These are phyloP conservation scores for Corythornis madagascariensis DNA, from an alignment of 2,113 vertebrate species.

Conservation along the genomic window DNA sequence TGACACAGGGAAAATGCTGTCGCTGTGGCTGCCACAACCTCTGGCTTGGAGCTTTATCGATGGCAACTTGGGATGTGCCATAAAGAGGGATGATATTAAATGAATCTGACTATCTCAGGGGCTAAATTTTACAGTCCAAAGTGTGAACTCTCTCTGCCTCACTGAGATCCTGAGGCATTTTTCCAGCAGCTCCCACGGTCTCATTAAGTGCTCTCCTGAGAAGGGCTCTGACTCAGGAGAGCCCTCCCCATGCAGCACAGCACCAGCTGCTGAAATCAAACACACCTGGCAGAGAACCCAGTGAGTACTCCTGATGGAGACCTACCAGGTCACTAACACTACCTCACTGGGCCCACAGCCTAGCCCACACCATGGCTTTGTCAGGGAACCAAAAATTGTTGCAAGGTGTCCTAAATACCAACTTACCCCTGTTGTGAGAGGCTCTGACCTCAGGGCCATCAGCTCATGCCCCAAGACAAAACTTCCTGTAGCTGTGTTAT, in stretches of 20 bases:
- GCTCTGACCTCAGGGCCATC: not conserved
- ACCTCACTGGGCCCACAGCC: not conserved
- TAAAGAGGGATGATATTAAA: slow-evolving; percentile 65
- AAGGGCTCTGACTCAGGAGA: not conserved
- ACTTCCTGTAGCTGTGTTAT: not conserved
- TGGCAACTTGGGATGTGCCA: slow-evolving; percentile 59
- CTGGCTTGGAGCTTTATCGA: slow-evolving; percentile 56
- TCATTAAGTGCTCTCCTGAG: not conserved
- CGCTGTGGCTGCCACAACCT: slow-evolving; percentile 57
- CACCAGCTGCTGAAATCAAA: not conserved
- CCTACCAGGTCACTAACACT: not conserved
- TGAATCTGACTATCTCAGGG: not conserved
- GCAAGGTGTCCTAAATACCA: not conserved
- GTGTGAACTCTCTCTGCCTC: not conserved
- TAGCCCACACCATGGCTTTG: not conserved
- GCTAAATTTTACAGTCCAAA: slow-evolving; percentile 5
- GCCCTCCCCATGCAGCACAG: not conserved
- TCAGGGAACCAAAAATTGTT: not conserved
- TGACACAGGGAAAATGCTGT: slow-evolving; percentile 48
- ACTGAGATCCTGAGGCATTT: slow-evolving; percentile 10
- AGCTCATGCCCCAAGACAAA: not conserved
- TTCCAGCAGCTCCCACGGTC: not conserved
- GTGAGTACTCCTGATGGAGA: rapidly evolving
- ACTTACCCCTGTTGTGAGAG: rapidly evolving
- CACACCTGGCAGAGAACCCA: not conserved